Percentiles rank a stretch among this genome's conserved stretches.
Evolutionary conservation across 2,113 vertebrate genomes (phyloP).

Genomic region (Okapia johnstoni): DNA sequence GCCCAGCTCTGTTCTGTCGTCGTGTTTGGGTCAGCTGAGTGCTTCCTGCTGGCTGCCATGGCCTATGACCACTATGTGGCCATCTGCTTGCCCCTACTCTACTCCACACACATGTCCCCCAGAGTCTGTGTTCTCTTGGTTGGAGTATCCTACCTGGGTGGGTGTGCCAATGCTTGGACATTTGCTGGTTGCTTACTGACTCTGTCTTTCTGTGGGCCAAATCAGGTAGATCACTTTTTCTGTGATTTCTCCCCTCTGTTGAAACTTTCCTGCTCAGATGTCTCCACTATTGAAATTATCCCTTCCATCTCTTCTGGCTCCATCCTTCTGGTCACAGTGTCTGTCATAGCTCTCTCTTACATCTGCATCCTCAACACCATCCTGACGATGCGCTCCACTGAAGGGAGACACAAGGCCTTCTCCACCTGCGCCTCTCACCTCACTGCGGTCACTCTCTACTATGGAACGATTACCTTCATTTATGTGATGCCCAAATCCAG

Average conservation of each 20-base stretch:
- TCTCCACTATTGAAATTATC: slow-evolving; percentile 38
- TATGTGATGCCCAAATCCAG: slow-evolving; percentile 43
- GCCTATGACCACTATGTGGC: slow-evolving; percentile 67
- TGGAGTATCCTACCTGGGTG: slow-evolving; percentile 4
- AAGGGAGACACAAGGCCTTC: slow-evolving; percentile 6
- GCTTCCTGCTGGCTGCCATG: slow-evolving; percentile 67
- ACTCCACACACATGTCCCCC: slow-evolving; percentile 16
- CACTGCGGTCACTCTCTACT: not conserved
- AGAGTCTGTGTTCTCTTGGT: slow-evolving; percentile 11
- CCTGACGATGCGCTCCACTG: not conserved
- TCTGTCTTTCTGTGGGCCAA: slow-evolving; percentile 63
- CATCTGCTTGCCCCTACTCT: slow-evolving; percentile 66
- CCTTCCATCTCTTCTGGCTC: slow-evolving; percentile 54
- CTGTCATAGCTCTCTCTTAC: not conserved
- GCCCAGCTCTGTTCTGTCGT: slow-evolving; percentile 34
- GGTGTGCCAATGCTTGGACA: slow-evolving; percentile 46
- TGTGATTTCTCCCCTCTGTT: not conserved
- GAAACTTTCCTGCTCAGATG: slow-evolving; percentile 49
- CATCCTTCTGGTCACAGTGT: slow-evolving; percentile 4
- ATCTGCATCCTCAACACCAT: slow-evolving; percentile 7
- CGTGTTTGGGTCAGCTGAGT: slow-evolving; percentile 43
- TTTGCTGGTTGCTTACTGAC: slow-evolving; percentile 27
- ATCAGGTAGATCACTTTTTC: slow-evolving; percentile 65
- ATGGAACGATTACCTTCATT: not conserved
- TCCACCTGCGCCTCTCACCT: slow-evolving; percentile 35